A percentile compares a stretch with the other conserved stretches of the same genome.
phyloP scores from a whole-genome alignment of 2,797 vertebrate species.

The Austrolebias charrua region DNA sequence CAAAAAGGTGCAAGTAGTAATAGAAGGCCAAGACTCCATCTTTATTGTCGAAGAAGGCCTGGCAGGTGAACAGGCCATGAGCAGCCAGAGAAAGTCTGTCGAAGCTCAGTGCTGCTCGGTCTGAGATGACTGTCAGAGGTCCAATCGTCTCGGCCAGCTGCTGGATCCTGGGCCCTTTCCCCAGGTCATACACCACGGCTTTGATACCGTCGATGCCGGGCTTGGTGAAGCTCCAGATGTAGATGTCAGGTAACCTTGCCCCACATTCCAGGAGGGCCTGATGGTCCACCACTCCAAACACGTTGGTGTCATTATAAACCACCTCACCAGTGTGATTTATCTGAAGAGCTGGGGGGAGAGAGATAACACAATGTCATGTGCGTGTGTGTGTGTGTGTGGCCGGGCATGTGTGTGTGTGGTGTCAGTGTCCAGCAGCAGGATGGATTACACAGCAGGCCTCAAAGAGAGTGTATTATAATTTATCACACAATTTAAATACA shows the following conservation, averaged over 20 bases:
- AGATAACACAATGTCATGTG: conserved; percentile 20
- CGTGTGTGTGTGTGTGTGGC: conserved; percentile 2
- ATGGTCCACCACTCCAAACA: conserved; percentile 80
- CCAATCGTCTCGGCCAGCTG: conserved; percentile 77
- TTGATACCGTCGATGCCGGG: conserved; percentile 71
- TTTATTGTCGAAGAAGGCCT: conserved; percentile 79
- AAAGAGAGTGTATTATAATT: background rate
- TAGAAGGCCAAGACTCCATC: conserved; percentile 75
- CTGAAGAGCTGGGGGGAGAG: conserved; percentile 66
- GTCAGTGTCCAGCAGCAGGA: conserved; percentile 57
- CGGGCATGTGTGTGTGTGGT: background rate
- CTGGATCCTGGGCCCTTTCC: conserved; percentile 75
- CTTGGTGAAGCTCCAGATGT: conserved; percentile 88
- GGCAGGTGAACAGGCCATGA: conserved; percentile 88
- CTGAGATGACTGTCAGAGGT: conserved; percentile 70
- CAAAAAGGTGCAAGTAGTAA: conserved; percentile 79
- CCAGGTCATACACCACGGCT: conserved; percentile 80
- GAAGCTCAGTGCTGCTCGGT: conserved; percentile 82
- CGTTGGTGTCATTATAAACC: conserved; percentile 66
- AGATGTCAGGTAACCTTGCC: conserved; percentile 69
- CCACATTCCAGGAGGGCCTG: conserved; percentile 84
- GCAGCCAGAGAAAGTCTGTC: conserved; percentile 79
- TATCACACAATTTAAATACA: background rate
- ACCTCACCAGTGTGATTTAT: conserved; percentile 66
- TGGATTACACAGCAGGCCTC: conserved; percentile 52